Conservation (phyloP, 2,888 invertebrate species). For the Heteromurus nitidus region DNA sequence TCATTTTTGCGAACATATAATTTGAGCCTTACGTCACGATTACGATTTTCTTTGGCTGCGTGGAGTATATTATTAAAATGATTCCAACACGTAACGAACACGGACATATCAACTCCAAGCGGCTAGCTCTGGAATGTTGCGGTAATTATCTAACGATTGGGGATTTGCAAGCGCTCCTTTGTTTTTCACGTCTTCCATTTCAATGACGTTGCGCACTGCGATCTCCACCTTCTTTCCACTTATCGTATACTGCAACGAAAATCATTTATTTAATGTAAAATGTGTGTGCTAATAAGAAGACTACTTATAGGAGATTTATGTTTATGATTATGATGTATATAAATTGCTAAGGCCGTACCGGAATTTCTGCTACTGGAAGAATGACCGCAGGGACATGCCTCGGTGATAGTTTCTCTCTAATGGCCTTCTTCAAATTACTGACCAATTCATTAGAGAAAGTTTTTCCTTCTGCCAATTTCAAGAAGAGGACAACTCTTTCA, state of each 20-base stretch:
- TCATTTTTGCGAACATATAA: no score
- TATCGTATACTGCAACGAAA: constrained; percentile 77
- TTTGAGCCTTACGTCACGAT: no score
- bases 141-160: constrained; percentile 76
- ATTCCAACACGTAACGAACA: no score
- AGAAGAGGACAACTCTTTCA: constrained; percentile 79
- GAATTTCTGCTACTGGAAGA: constrained; percentile 74
- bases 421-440: constrained; percentile 75
- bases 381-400: constrained; percentile 79
- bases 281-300: no score
- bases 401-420: constrained; percentile 77
- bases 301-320: no score
- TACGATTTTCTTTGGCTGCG: no score
- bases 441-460: constrained; percentile 76
- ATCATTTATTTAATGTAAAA: no score
- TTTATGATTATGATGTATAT: no score
- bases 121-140: constrained; percentile 75
- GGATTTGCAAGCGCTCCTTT: constrained; percentile 78
- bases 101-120: constrained; percentile 37
- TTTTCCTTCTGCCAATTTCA: constrained; percentile 76
- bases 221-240: constrained; percentile 80
- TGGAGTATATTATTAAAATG: no score
- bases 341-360: constrained; percentile 54
- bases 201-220: constrained; percentile 78
- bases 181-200: constrained; percentile 76